Evolutionary conservation across 2,797 vertebrate genomes (phyloP), one percentile per base, ranked within the genome.

Genomic region (Clarias pachynema): DNA sequence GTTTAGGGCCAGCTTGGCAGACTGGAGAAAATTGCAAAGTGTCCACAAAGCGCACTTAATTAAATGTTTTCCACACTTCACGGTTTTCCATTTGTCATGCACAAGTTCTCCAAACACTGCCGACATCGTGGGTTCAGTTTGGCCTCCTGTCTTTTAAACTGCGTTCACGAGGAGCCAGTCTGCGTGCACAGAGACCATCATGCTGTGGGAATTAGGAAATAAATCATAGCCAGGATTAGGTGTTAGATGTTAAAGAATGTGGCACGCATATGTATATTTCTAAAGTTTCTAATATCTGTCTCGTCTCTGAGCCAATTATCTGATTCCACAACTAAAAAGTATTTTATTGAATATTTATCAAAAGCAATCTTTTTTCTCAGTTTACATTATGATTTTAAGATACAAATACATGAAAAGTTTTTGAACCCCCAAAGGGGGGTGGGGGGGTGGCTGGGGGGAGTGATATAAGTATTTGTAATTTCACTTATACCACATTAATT

Each of bases 11-110:
- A 84, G 81, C 78, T 77, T 68, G 2, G 82, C 24, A 81, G 59
- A 31, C 74, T 84, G 15, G 60, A 85, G 79, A 85, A 66, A 49
- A 60, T 84, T 83, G 85, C 75, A 59, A 73, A 75, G 74, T 37
- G 69, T 84, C 79, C 85, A 87, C 84, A 85, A 85, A 86, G 85
- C 62, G 1, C 18, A 73, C 86, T 88, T 89, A 85, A 88, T 88
- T 87, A 88, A 86, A 89, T 68, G 63, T 68, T 66, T 81, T 81
- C 63, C 44, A 68, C 79, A 68, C 79, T 68, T 68, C 16, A 72
- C 37, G 26, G 78, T 84, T 84, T 79, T 88, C 83, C 86, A 85
- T 89, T 83, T 88, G 88, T 82, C 75, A 68, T 59, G 40, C 69
- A n/a, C 74, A 88, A 20, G 79, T 89, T 88, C 63, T 86, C 77